Percentiles rank a stretch among this genome's conserved stretches.
These are phyloP conservation scores for Ganaspis sp. DNA, from an alignment of 1,140 invertebrate species.

Conservation along the genomic window DNA sequence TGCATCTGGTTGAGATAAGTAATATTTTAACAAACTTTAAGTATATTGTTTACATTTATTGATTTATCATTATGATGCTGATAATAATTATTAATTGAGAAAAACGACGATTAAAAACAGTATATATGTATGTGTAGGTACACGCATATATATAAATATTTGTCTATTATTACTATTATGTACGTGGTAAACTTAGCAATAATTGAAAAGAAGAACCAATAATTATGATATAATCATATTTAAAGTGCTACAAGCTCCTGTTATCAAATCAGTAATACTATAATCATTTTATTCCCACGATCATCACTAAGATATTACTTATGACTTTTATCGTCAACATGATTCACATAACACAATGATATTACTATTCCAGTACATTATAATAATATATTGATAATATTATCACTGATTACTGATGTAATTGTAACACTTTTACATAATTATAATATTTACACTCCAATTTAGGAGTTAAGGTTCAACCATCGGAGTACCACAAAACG, in stretches of 20 bases:
- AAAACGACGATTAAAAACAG: conserved; percentile 23
- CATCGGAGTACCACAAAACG: neutral
- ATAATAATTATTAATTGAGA: conserved; percentile 28
- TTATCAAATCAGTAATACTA: neutral
- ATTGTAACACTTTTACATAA: conserved; percentile 30
- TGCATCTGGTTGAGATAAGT: conserved; percentile 10
- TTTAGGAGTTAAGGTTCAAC: conserved; percentile 5
- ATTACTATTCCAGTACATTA: conserved; percentile 25
- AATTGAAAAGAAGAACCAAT: conserved; percentile 36
- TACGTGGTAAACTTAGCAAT: conserved; percentile 49
- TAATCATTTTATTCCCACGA: conserved; percentile 9
- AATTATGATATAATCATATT: conserved; percentile 37
- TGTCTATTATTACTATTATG: conserved; percentile 46
- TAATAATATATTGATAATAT: conserved; percentile 27
- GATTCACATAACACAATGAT: conserved; percentile 6
- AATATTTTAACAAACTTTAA: neutral
- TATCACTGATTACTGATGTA: conserved; percentile 24
- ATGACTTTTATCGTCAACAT: conserved; percentile 9
- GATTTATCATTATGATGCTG: conserved; percentile 30
- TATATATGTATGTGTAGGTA: conserved; percentile 36
- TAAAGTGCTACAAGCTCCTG: conserved; percentile 17
- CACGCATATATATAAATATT: conserved; percentile 40
- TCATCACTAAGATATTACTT: conserved; percentile 16
- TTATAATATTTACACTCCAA: neutral
- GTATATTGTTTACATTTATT: neutral